Evolutionary conservation across 2,888 invertebrate species (phyloP).

Genomic region (Andrena minutula): DNA sequence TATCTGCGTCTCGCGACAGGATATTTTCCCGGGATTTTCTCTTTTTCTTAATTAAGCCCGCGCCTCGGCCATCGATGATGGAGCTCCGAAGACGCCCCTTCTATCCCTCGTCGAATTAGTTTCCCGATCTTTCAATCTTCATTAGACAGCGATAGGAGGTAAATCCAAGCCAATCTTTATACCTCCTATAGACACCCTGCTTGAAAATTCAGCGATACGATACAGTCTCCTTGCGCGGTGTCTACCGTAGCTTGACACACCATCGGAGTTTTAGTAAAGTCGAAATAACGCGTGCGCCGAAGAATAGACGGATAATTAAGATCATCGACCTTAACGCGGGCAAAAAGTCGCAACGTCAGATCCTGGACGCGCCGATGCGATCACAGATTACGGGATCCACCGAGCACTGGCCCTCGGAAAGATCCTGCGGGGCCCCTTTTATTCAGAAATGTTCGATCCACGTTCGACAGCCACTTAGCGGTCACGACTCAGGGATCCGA

Average conservation of each 20-base stretch:
- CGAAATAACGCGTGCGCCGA: not conserved
- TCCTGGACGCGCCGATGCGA: conserved; percentile 1
- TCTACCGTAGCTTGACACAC: no score
- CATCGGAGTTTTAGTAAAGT: not conserved
- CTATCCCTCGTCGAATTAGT: conserved; percentile 16
- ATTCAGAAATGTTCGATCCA: conserved; percentile 65
- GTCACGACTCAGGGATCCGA: conserved; percentile 49
- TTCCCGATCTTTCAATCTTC: conserved; percentile 18
- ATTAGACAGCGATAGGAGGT: not conserved
- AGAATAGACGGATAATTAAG: conserved; percentile 33
- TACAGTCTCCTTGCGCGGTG: no score
- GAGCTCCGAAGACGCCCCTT: not conserved
- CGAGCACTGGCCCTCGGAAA: conserved; percentile 12
- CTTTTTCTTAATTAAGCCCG: not conserved
- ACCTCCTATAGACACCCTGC: not conserved
- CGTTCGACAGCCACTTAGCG: conserved; percentile 73
- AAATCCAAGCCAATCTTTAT: not conserved
- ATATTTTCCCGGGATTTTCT: not conserved
- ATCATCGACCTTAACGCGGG: not conserved
- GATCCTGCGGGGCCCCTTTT: conserved; percentile 48
- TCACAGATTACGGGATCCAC: conserved; percentile 45
- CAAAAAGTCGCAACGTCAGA: conserved; percentile 23
- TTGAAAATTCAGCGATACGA: not conserved
- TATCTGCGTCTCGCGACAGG: not conserved
- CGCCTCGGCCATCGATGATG: conserved; percentile 1